Conservation (phyloP, 1,140 invertebrate genomes). For the Zaprionus tsacasi region DNA sequence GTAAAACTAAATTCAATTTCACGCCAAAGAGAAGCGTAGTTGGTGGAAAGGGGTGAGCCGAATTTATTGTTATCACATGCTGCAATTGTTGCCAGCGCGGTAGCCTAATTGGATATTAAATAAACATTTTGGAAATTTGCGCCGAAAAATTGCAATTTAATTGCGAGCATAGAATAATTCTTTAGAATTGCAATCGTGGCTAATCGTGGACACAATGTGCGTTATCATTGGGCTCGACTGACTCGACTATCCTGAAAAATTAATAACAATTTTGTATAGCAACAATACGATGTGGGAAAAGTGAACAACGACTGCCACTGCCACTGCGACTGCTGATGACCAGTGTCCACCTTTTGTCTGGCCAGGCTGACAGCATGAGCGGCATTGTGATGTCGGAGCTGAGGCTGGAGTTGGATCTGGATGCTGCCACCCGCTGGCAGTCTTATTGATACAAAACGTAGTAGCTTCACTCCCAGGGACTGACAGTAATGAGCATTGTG, state of each 20-base stretch:
- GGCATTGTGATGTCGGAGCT: slow-evolving; percentile 31
- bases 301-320: slow-evolving; percentile 10
- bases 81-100: slow-evolving; percentile 28
- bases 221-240: background rate
- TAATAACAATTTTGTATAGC: slow-evolving; percentile 40
- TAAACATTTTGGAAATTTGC: slow-evolving; percentile 27
- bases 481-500: slow-evolving; percentile 73
- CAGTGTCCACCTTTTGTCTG: slow-evolving; percentile 16
- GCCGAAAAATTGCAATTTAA: slow-evolving; percentile 43
- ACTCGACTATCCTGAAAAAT: slow-evolving; percentile 43
- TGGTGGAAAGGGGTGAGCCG: background rate
- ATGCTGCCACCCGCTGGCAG: slow-evolving; percentile 30
- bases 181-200: slow-evolving; percentile 23
- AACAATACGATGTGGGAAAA: slow-evolving; percentile 28
- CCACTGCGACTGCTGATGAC: background rate
- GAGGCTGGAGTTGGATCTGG: background rate
- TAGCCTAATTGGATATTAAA: slow-evolving; percentile 54
- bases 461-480: background rate
- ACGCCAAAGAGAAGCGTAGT: background rate
- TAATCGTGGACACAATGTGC: slow-evolving; percentile 22
- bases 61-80: slow-evolving; percentile 39
- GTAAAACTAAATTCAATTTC: slow-evolving; percentile 63
- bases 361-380: slow-evolving; percentile 30
- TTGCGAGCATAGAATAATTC: slow-evolving; percentile 26
- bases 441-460: slow-evolving; percentile 47